These are phyloP conservation scores for Eristalis arbustorum DNA, from an alignment of 2,888 invertebrate species.

Conservation along the genomic window DNA sequence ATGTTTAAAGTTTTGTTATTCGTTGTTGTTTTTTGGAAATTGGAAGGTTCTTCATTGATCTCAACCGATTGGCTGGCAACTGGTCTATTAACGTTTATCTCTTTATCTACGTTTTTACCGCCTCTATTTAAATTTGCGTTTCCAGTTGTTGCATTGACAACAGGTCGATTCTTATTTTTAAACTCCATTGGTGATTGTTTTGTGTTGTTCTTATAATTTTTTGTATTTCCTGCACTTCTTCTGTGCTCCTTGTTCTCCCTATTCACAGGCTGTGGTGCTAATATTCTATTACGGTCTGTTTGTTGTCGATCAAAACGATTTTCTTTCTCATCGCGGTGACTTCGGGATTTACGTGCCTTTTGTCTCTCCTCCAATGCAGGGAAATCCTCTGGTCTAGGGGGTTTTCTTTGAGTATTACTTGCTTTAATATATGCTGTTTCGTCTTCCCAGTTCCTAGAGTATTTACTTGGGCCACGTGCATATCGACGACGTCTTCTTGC, in stretches of 20 bases:
- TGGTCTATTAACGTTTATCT: slow-evolving; percentile 37
- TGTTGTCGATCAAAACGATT: slow-evolving; percentile 75
- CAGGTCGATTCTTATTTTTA: slow-evolving; percentile 75
- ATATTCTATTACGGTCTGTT: slow-evolving; percentile 43
- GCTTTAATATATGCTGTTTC: slow-evolving; percentile 91
- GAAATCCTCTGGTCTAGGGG: slow-evolving; percentile 83
- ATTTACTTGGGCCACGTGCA: slow-evolving; percentile 95
- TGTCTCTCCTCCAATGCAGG: slow-evolving; percentile 79
- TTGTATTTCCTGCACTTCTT: slow-evolving; percentile 33
- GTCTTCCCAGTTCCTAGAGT: slow-evolving; percentile 95
- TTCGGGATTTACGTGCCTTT: slow-evolving; percentile 70
- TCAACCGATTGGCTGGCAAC: slow-evolving; percentile 42
- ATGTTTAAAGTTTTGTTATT: slow-evolving; percentile 29
- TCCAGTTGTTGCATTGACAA: slow-evolving; percentile 24
- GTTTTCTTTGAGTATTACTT: slow-evolving; percentile 78
- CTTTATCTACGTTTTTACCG: slow-evolving; percentile 41
- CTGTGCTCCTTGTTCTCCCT: slow-evolving; percentile 47
- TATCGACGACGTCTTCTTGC: slow-evolving; percentile 92
- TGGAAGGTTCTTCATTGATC: slow-evolving; percentile 10
- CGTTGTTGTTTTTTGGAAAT: slow-evolving; percentile 41
- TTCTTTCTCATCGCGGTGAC: slow-evolving; percentile 78
- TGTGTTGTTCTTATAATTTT: slow-evolving; percentile 48
- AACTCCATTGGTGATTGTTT: slow-evolving; percentile 78
- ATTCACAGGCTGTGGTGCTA: slow-evolving; percentile 24
- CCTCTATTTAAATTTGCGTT: slow-evolving; percentile 39